These are phyloP conservation scores for Nasonovia ribisnigri DNA, from an alignment of 2,888 invertebrate species.

Conservation along the genomic window DNA sequence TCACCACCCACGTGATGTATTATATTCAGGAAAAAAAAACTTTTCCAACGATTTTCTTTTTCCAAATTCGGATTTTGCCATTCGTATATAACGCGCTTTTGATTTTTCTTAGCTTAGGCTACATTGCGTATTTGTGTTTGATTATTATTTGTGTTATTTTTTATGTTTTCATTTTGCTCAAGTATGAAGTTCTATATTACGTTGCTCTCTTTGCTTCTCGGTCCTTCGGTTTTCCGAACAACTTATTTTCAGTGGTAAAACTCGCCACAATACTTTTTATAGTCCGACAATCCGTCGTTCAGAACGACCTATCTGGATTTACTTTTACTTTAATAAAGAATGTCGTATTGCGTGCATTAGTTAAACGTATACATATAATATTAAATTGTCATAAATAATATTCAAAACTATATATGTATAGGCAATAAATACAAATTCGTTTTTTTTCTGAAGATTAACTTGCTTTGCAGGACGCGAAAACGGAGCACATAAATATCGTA, in stretches of 20 bases:
- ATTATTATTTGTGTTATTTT: not conserved
- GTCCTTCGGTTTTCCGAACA: not conserved
- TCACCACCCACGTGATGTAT: not conserved
- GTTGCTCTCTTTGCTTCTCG: not conserved
- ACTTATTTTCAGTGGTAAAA: no score
- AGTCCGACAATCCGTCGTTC: not conserved
- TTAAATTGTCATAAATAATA: constrained; percentile 17
- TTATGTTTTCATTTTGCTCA: not conserved
- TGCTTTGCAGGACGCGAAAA: not conserved
- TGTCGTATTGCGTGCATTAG: not conserved
- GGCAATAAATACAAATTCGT: constrained; percentile 1
- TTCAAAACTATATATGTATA: not conserved
- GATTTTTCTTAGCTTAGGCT: not conserved
- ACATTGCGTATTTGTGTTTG: no score
- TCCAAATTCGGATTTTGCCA: not conserved
- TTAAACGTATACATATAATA: not conserved
- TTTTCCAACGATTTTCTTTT: not conserved
- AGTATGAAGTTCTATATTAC: not conserved
- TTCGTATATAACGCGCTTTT: not conserved
- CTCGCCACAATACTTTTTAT: not conserved
- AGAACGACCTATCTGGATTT: not conserved
- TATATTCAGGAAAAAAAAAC: not conserved
- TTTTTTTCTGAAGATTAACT: not conserved
- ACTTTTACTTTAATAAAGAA: not conserved
- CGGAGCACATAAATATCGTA: not conserved